A percentile compares a stretch with the other conserved stretches of the same genome.
Conservation (phyloP, 2,113 vertebrate species). For the Lipophrys pholis region DNA sequence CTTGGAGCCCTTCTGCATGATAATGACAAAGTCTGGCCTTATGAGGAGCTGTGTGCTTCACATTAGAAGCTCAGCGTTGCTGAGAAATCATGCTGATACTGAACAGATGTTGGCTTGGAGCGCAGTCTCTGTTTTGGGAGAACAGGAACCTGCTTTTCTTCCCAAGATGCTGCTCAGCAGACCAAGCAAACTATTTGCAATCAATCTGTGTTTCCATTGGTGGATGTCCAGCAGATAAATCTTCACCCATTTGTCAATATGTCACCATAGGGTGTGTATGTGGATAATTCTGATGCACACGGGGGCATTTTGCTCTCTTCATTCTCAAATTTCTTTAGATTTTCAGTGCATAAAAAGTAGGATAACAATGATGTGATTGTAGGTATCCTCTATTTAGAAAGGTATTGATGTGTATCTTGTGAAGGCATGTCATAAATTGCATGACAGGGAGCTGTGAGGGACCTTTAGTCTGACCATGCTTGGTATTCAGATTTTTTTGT, state of each 20-base stretch:
- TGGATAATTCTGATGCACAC: background rate
- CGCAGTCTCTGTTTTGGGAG: slow-evolving; percentile 38
- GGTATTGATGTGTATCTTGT: too few species aligned
- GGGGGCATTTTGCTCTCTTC: background rate
- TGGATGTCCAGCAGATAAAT: slow-evolving; percentile 22
- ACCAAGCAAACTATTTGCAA: slow-evolving; percentile 31
- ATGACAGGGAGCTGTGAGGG: too few species aligned
- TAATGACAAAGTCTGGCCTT: slow-evolving; percentile 50
- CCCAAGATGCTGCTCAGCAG: slow-evolving; percentile 35
- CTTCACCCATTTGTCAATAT: slow-evolving; percentile 25
- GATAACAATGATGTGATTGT: too few species aligned
- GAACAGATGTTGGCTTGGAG: slow-evolving; percentile 76
- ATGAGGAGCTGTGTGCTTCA: slow-evolving; percentile 57
- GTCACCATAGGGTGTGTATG: slow-evolving; percentile 7
- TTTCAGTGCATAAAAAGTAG: background rate
- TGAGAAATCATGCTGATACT: slow-evolving; percentile 62
- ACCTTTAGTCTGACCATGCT: too few species aligned
- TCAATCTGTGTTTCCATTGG: slow-evolving; percentile 37
- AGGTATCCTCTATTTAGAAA: too few species aligned
- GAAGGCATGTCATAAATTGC: too few species aligned
- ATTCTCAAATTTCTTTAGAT: background rate
- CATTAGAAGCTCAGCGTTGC: slow-evolving; percentile 61
- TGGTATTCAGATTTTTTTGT: too few species aligned
- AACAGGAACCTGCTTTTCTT: slow-evolving; percentile 33
- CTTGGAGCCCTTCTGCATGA: slow-evolving; percentile 58